Evolutionary conservation across 2,113 vertebrate species (phyloP).

Genomic region (Garra rufa): DNA sequence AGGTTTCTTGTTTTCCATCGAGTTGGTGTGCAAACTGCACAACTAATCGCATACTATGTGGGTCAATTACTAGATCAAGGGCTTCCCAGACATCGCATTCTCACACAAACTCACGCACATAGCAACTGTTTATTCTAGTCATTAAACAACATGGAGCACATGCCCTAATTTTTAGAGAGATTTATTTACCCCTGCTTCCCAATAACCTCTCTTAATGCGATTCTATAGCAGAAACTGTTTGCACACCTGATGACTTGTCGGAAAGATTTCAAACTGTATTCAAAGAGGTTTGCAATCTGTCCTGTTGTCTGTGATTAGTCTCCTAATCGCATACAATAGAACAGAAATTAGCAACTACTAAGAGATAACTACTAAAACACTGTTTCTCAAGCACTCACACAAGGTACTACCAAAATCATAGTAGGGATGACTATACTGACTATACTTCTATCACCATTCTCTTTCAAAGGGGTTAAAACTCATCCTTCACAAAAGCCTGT

Average conservation of each 20-base stretch:
- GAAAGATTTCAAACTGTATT: not conserved
- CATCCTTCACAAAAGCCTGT: conserved; percentile 45
- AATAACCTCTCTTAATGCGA: not conserved
- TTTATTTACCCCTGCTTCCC: not conserved
- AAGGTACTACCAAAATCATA: not conserved
- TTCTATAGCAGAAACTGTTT: not conserved
- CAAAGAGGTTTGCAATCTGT: not conserved
- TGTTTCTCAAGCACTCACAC: too few species aligned
- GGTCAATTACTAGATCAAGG: not conserved
- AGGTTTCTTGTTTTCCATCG: not conserved
- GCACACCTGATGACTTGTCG: not conserved
- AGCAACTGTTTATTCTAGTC: conserved; percentile 20
- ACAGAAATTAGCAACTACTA: not conserved
- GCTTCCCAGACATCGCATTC: not conserved
- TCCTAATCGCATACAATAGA: not conserved
- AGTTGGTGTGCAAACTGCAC: not conserved
- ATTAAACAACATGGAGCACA: not conserved
- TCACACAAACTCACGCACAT: not conserved
- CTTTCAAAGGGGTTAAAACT: conserved; percentile 45
- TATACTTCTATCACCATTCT: conserved; percentile 67
- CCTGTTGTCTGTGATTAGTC: not conserved
- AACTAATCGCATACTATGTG: not conserved
- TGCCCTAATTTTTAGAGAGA: not conserved
- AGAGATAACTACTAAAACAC: too few species aligned
- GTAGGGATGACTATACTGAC: conserved; percentile 51